These are phyloP conservation scores for mouse (Mus musculus) DNA, from an alignment of 2,113 vertebrate genomes.

Conservation along the genomic window GRCm39 chr10:88447501-88448000, in stretches of 20 bases:
- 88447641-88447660: neutral
- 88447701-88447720: neutral
- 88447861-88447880: neutral
- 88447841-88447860: constrained; percentile 6
- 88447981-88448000: constrained; percentile 75
- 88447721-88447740: neutral
- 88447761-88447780: neutral
- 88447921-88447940: constrained; percentile 50
- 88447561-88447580: too few relatives aligned
- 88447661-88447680: neutral
- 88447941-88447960: constrained; percentile 70
- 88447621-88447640: neutral
- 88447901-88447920: constrained; percentile 55
- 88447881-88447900: constrained; percentile 15
- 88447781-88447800: neutral
- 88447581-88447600: too few relatives aligned
- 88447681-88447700: neutral
- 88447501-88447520: too few relatives aligned
- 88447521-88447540: too few relatives aligned
- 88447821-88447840: neutral
- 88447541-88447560: too few relatives aligned
- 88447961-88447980: constrained; percentile 67
- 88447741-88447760: neutral
- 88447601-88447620: too few relatives aligned
- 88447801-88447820: constrained; percentile 13